phyloP scores from a whole-genome alignment of 2,113 vertebrate genomes.

The Solea senegalensis region DNA sequence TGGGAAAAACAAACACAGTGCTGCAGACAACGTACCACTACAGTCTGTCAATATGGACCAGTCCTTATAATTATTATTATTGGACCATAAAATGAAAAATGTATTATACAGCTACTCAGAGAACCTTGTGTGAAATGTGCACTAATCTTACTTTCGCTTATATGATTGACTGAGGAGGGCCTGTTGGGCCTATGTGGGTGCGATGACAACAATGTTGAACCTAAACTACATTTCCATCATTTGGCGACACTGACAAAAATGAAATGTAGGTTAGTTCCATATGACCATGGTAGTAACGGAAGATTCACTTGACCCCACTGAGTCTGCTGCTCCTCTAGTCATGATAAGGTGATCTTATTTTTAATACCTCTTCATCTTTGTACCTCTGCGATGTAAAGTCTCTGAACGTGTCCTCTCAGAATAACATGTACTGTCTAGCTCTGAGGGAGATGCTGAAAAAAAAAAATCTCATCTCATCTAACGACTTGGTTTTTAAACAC shows the following conservation, averaged over 20 bases:
- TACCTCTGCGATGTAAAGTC: slow-evolving; percentile 58
- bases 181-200: neutral
- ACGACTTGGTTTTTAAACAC: slow-evolving; percentile 31
- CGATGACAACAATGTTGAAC: slow-evolving; percentile 9
- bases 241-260: no score
- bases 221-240: slow-evolving; percentile 3
- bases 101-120: slow-evolving; percentile 43
- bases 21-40: slow-evolving; percentile 27
- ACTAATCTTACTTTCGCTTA: slow-evolving; percentile 58
- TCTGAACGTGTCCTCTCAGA: slow-evolving; percentile 62
- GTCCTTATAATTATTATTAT: slow-evolving; percentile 9
- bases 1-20: slow-evolving; percentile 11
- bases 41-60: slow-evolving; percentile 18
- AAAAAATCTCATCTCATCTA: slow-evolving; percentile 18
- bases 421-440: slow-evolving; percentile 23
- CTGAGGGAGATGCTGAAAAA: slow-evolving; percentile 11
- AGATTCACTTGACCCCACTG: slow-evolving; percentile 21
- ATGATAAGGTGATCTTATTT: slow-evolving; percentile 60
- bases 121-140: slow-evolving; percentile 44
- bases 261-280: slow-evolving; percentile 1
- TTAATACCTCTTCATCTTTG: slow-evolving; percentile 57
- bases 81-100: slow-evolving; percentile 11
- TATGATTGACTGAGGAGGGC: slow-evolving; percentile 59
- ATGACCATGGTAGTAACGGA: slow-evolving; percentile 30
- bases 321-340: slow-evolving; percentile 54